phyloP scores from a whole-genome alignment of 2,113 vertebrate genomes.

The Andinoacara biseriatus region DNA sequence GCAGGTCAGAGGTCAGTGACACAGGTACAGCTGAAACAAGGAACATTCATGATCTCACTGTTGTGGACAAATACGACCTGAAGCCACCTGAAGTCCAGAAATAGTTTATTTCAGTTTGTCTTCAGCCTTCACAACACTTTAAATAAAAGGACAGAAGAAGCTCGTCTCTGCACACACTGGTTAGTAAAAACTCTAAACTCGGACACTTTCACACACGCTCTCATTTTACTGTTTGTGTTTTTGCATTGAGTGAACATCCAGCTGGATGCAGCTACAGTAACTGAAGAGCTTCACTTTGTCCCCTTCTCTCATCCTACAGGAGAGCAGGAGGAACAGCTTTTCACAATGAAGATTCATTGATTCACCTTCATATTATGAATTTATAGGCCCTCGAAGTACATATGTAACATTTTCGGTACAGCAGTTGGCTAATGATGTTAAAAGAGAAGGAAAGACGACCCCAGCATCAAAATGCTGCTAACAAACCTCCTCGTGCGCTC shows the following conservation, averaged over 20 bases:
- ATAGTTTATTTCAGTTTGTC: conserved; percentile 55
- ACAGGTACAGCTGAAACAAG: background rate
- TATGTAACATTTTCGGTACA: background rate
- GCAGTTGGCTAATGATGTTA: fast-evolving
- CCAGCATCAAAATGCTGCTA: too few species aligned
- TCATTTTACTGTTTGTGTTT: background rate
- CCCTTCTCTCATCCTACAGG: background rate
- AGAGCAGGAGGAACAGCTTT: too few species aligned
- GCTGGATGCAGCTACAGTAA: background rate
- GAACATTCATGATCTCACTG: background rate
- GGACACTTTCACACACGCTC: conserved; percentile 19
- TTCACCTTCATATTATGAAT: background rate
- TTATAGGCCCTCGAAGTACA: fast-evolving
- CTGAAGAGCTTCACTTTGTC: background rate
- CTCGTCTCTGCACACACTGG: conserved; percentile 21
- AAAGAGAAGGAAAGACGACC: background rate
- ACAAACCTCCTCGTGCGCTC: too few species aligned
- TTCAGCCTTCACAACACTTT: conserved; percentile 26
- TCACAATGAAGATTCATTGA: background rate
- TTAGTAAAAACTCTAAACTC: conserved; percentile 5
- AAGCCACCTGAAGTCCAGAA: conserved; percentile 18
- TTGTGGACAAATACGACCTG: background rate
- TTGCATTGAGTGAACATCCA: background rate
- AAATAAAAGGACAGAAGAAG: background rate
- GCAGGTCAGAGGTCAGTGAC: background rate